These are phyloP conservation scores for Andrena flavipes DNA, from an alignment of 2,888 invertebrate species.

Conservation along the genomic window DNA sequence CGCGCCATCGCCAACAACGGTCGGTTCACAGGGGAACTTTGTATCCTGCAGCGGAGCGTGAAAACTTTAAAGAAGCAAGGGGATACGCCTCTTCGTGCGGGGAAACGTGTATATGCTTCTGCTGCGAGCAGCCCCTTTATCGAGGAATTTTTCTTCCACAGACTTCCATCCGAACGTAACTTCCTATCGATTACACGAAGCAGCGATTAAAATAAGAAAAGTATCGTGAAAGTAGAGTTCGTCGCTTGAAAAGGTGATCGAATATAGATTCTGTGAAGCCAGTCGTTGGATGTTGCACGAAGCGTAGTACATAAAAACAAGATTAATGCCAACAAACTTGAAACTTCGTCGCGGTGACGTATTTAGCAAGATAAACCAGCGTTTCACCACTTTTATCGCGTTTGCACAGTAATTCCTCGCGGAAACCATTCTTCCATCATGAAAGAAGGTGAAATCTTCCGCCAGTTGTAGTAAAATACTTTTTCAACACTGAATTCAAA, in stretches of 20 bases:
- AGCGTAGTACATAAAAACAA: too few species aligned
- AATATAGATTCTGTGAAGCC: background rate
- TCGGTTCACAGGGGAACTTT: conserved; percentile 24
- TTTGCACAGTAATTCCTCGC: background rate
- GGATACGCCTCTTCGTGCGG: conserved; percentile 14
- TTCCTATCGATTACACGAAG: conserved; percentile 20
- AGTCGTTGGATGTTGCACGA: background rate
- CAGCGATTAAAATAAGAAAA: background rate
- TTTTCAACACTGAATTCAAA: background rate
- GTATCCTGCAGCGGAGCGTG: background rate
- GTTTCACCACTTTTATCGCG: too few species aligned
- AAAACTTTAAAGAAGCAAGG: conserved; percentile 37
- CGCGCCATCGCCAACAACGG: background rate
- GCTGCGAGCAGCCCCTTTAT: conserved; percentile 37
- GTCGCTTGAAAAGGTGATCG: too few species aligned
- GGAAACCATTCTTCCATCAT: background rate
- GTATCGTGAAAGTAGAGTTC: background rate
- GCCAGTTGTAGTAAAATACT: background rate
- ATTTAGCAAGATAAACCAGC: too few species aligned
- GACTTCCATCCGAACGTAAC: conserved; percentile 23
- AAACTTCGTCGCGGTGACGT: too few species aligned
- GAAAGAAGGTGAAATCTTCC: background rate
- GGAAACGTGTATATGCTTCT: conserved; percentile 17
- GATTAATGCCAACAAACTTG: too few species aligned
- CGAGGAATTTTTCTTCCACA: conserved; percentile 29